phyloP scores from a whole-genome alignment of 2,888 invertebrate genomes.

The Megaustenia siamemsis region DNA sequence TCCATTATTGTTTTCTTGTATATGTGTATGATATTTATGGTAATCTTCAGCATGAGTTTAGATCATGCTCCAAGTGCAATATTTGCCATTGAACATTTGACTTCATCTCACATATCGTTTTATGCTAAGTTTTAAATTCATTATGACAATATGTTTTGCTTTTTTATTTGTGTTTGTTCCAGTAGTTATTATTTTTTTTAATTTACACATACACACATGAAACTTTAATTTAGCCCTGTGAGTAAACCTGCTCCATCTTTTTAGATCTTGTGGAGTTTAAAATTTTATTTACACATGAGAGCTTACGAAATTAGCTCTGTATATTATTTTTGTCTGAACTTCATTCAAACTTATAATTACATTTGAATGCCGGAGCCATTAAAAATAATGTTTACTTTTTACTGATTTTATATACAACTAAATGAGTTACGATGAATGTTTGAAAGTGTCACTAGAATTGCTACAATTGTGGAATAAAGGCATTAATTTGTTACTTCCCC shows the following conservation, averaged over 20 bases:
- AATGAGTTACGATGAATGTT: neutral
- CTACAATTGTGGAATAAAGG: neutral
- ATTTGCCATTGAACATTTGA: conserved; percentile 29
- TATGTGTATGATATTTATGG: neutral
- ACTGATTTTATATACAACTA: neutral
- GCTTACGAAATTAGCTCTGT: neutral
- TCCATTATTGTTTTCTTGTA: neutral
- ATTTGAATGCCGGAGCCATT: neutral
- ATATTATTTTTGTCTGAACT: neutral
- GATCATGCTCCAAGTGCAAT: conserved; percentile 42
- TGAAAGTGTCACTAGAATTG: neutral
- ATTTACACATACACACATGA: too few relatives aligned
- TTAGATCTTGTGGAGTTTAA: too few relatives aligned
- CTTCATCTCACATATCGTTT: neutral
- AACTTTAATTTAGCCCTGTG: too few relatives aligned
- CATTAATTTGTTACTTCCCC: neutral
- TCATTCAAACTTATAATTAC: neutral
- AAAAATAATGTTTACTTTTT: neutral
- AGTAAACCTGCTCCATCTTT: too few relatives aligned
- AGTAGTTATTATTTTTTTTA: too few relatives aligned
- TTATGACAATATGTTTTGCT: too few relatives aligned
- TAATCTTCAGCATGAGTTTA: neutral
- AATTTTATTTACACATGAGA: too few relatives aligned
- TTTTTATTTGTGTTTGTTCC: neutral
- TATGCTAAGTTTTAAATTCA: neutral